Evolutionary conservation across 2,888 invertebrate species (phyloP).

Genomic region (Lasioglossum figueresi): DNA sequence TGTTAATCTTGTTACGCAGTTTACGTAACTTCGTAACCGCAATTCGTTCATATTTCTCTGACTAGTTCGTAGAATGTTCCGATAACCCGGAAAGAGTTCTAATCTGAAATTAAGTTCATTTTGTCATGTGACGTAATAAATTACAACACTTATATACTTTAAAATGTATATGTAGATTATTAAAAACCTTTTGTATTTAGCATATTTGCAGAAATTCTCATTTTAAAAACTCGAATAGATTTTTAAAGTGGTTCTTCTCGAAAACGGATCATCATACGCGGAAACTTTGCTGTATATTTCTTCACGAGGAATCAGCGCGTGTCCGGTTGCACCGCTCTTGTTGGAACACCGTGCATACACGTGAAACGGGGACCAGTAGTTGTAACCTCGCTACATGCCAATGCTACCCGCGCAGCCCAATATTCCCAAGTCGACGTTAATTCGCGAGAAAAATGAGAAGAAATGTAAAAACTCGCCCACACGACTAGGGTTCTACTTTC

Average conservation of each 20-base stretch:
- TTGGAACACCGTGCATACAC: background rate
- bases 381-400: background rate
- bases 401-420: background rate
- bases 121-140: background rate
- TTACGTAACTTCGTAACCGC: background rate
- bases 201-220: too few relatives aligned
- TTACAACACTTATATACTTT: background rate
- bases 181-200: too few relatives aligned
- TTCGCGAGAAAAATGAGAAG: background rate
- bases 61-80: background rate
- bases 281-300: too few relatives aligned
- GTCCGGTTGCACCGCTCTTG: too few relatives aligned
- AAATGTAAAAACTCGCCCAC: background rate
- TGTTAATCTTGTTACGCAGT: background rate
- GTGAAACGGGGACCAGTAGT: background rate
- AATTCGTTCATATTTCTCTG: background rate
- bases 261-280: too few relatives aligned
- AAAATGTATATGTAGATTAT: too few relatives aligned
- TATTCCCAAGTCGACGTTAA: background rate
- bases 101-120: too few relatives aligned
- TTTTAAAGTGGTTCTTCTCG: background rate
- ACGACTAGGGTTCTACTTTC: background rate
- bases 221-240: too few relatives aligned
- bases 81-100: background rate
- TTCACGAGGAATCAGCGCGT: background rate